Percentiles rank a stretch among this genome's conserved stretches.
phyloP scores from a whole-genome alignment of 2,113 vertebrate species.

The Vanacampus margaritifer region DNA sequence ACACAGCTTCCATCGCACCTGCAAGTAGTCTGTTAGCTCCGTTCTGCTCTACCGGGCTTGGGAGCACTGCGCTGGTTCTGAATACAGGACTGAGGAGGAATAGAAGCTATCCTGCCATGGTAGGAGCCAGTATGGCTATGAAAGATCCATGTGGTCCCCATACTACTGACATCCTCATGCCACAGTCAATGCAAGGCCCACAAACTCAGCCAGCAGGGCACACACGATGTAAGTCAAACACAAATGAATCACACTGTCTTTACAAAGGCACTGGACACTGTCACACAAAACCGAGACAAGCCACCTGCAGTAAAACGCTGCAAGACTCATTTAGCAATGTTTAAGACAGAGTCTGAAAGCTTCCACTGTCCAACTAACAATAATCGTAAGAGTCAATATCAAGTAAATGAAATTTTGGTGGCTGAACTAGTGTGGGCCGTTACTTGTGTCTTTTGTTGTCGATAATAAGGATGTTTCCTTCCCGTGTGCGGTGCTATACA shows the following conservation, averaged over 20 bases:
- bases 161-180: slow-evolving; percentile 81
- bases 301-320: slow-evolving; percentile 71
- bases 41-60: slow-evolving; percentile 73
- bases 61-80: slow-evolving; percentile 73
- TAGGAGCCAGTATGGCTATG: slow-evolving; percentile 97
- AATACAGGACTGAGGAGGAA: slow-evolving; percentile 88
- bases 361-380: neutral
- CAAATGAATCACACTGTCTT: slow-evolving; percentile 13
- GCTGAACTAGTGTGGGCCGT: slow-evolving; percentile 13
- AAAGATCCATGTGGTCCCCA: slow-evolving; percentile 81
- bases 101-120: slow-evolving; percentile 92
- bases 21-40: slow-evolving; percentile 70
- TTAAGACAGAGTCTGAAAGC: neutral
- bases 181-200: slow-evolving; percentile 31
- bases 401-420: neutral
- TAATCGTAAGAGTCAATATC: neutral
- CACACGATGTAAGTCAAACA: slow-evolving; percentile 21
- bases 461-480: slow-evolving; percentile 49
- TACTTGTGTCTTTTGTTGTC: slow-evolving; percentile 12
- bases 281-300: slow-evolving; percentile 67
- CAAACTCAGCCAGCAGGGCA: slow-evolving; percentile 13
- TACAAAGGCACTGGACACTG: slow-evolving; percentile 27
- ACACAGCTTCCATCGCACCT: slow-evolving; percentile 41
- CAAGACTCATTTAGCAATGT: slow-evolving; percentile 20
- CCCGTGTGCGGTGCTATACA: slow-evolving; percentile 21